Conservation (phyloP, 2,888 invertebrate genomes). For the Sarcophaga carnaria region DNA sequence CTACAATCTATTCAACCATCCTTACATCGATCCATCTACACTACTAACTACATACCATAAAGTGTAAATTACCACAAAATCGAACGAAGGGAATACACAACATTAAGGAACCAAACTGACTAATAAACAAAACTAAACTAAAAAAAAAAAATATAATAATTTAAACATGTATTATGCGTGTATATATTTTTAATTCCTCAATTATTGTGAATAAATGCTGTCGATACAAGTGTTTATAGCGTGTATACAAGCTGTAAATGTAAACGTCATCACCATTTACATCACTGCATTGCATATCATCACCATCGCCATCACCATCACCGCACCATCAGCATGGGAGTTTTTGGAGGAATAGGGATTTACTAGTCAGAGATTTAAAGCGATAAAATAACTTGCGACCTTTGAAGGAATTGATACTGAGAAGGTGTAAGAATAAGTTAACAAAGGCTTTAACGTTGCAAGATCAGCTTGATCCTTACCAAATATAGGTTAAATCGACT, state of each 20-base stretch:
- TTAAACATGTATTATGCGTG: conserved; percentile 24
- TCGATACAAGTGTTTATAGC: conserved; percentile 73
- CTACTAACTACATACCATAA: not conserved
- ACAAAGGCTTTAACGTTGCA: too few relatives aligned
- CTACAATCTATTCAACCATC: conserved; percentile 19
- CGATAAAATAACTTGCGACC: too few relatives aligned
- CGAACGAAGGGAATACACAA: conserved; percentile 10
- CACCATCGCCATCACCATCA: not conserved
- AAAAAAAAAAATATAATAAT: conserved; percentile 16
- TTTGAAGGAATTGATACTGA: too few relatives aligned
- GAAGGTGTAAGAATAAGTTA: too few relatives aligned
- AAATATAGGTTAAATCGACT: too few relatives aligned
- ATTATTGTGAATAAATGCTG: conserved; percentile 40
- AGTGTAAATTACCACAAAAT: conserved; percentile 67
- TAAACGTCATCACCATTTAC: conserved; percentile 13
- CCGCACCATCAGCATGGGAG: not conserved
- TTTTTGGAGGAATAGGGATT: not conserved
- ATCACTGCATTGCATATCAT: not conserved
- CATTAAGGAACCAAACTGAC: conserved; percentile 4
- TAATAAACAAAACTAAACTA: conserved; percentile 13
- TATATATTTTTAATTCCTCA: conserved; percentile 28
- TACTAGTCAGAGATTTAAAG: not conserved
- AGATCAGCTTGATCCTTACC: too few relatives aligned
- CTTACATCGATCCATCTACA: conserved; percentile 15
- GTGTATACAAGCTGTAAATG: conserved; percentile 72